A percentile compares a stretch with the other conserved stretches of the same genome.
Evolutionary conservation across 2,797 vertebrate species (phyloP).

Genomic region (Tachyglossus aculeatus): DNA sequence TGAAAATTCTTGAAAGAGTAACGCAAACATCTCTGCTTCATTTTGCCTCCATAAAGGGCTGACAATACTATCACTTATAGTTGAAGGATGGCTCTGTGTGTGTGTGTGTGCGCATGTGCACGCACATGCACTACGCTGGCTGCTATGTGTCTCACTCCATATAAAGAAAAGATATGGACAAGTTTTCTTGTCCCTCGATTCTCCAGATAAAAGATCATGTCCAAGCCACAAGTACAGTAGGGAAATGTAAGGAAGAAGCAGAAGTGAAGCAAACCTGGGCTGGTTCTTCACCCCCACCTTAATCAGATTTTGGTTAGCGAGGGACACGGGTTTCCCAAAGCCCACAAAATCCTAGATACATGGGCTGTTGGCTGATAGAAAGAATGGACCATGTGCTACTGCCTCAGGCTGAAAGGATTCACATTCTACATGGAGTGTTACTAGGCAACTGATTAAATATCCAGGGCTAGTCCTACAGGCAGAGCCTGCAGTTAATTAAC

Average conservation of each 20-base stretch:
- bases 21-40: slow-evolving; percentile 16
- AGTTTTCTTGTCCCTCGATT: slow-evolving; percentile 63
- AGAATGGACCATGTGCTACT: slow-evolving; percentile 69
- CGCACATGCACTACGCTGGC: slow-evolving; percentile 22
- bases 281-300: slow-evolving; percentile 18
- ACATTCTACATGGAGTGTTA: slow-evolving; percentile 76
- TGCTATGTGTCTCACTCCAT: slow-evolving; percentile 47
- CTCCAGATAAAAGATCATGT: slow-evolving; percentile 59
- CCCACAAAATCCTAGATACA: slow-evolving; percentile 15
- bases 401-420: slow-evolving; percentile 73
- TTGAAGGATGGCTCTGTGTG: too few relatives aligned
- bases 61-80: slow-evolving; percentile 5
- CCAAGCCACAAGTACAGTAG: slow-evolving; percentile 24
- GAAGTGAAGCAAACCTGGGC: not conserved
- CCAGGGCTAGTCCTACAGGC: slow-evolving; percentile 77
- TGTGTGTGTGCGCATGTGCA: too few relatives aligned
- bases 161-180: slow-evolving; percentile 44
- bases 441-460: slow-evolving; percentile 86
- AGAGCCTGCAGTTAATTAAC: slow-evolving; percentile 80
- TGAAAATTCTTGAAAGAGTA: slow-evolving; percentile 49
- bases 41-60: slow-evolving; percentile 7
- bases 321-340: slow-evolving; percentile 35
- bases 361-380: slow-evolving; percentile 54
- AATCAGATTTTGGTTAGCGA: slow-evolving; percentile 29
- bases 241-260: slow-evolving; percentile 18